Conservation (phyloP, 2,113 vertebrate species). For the Rutilus rutilus region DNA sequence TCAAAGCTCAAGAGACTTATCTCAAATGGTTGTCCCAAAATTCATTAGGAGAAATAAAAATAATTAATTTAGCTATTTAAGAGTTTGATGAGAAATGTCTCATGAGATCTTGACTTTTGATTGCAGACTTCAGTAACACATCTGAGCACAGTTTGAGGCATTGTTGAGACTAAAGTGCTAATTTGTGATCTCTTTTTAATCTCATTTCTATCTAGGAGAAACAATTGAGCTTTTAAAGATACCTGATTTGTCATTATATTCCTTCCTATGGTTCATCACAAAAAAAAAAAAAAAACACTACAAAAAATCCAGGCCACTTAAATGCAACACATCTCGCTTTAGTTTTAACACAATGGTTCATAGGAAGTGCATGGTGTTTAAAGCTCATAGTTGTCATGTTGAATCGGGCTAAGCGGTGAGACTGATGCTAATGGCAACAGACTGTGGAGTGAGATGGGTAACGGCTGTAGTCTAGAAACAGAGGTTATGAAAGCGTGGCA, state of each 20-base stretch:
- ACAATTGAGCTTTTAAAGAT: too few relatives aligned
- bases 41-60: background rate
- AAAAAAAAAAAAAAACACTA: too few relatives aligned
- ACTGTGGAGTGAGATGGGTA: constrained; percentile 1
- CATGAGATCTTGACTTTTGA: background rate
- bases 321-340: too few relatives aligned
- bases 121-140: background rate
- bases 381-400: constrained; percentile 6
- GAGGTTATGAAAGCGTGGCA: background rate
- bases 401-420: constrained; percentile 8
- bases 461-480: background rate
- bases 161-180: background rate
- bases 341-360: too few relatives aligned
- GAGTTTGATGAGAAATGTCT: background rate
- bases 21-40: too few relatives aligned
- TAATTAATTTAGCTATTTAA: background rate
- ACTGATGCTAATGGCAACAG: background rate
- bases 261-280: too few relatives aligned
- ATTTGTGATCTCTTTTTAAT: background rate
- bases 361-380: background rate
- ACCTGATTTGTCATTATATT: too few relatives aligned
- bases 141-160: background rate
- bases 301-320: too few relatives aligned
- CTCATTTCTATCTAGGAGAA: background rate
- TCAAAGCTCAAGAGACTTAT: too few relatives aligned